A percentile compares a stretch with the other conserved stretches of the same genome.
Conservation (phyloP, 2,113 vertebrate genomes). For the Vicugna pacos region DNA sequence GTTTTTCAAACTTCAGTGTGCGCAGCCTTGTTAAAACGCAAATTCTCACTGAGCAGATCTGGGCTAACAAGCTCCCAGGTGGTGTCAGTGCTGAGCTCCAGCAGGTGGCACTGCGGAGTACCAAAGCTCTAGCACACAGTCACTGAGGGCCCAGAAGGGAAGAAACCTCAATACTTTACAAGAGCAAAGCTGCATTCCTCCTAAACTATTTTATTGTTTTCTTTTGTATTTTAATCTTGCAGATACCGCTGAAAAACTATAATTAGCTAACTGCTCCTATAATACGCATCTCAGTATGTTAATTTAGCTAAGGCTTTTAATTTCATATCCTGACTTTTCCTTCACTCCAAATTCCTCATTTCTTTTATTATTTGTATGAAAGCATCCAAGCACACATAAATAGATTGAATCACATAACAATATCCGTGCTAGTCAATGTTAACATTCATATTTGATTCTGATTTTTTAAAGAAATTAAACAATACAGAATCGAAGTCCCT, state of each 20-base stretch:
- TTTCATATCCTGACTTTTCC: not conserved
- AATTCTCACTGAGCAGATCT: not conserved
- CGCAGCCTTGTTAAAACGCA: not conserved
- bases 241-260: not conserved
- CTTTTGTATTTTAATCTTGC: not conserved
- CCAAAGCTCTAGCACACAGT: not conserved
- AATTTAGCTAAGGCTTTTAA: not conserved
- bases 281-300: not conserved
- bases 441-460: conserved; percentile 2
- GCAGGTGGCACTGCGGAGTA: not conserved
- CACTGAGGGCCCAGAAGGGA: not conserved
- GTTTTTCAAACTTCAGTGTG: not conserved
- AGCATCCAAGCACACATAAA: not conserved
- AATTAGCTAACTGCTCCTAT: not conserved
- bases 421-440: not conserved
- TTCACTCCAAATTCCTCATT: not conserved
- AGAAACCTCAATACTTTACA: not conserved
- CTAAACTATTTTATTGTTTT: not conserved
- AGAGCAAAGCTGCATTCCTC: not conserved
- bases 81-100: not conserved
- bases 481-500: not conserved
- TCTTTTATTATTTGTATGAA: not conserved
- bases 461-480: not conserved
- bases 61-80: not conserved
- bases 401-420: not conserved